Conservation (phyloP, 2,888 invertebrate genomes). For the Stomorhina lunata region DNA sequence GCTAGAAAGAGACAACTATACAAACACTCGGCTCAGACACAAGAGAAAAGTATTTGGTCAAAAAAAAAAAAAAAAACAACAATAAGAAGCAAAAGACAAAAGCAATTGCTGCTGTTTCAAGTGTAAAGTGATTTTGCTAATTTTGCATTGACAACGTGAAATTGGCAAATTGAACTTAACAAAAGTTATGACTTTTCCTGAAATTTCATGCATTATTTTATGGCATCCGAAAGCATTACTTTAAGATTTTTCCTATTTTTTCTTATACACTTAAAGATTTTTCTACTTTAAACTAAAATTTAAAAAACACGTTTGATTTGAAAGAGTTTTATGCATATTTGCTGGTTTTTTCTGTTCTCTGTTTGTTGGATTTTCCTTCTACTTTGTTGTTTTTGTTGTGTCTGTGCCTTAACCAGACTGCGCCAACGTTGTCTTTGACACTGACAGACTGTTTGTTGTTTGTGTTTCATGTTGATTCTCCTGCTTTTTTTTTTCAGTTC, state of each 20-base stretch:
- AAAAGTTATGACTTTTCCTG: too few species aligned
- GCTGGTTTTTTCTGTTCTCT: neutral
- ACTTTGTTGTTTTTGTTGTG: constrained; percentile 35
- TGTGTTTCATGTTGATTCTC: neutral
- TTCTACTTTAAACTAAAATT: constrained; percentile 5
- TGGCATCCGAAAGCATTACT: too few species aligned
- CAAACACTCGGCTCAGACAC: too few species aligned
- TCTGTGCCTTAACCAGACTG: constrained; percentile 57
- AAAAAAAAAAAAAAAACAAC: constrained; percentile 2
- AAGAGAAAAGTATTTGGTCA: neutral
- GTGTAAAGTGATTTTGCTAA: constrained; percentile 3
- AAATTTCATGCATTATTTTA: too few species aligned
- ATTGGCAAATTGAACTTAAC: neutral
- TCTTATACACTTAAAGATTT: neutral
- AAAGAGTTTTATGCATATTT: constrained; percentile 13
- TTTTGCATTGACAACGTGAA: neutral
- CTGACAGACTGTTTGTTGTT: constrained; percentile 54
- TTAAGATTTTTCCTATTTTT: neutral
- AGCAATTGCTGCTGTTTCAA: neutral
- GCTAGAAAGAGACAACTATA: constrained; percentile 37
- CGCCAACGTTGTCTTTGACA: constrained; percentile 65
- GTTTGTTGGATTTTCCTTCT: constrained; percentile 9
- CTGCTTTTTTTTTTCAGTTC: constrained; percentile 63
- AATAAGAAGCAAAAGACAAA: constrained; percentile 7
- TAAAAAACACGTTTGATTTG: constrained; percentile 1